A percentile compares a stretch with the other conserved stretches of the same genome.
These are phyloP conservation scores for Lasioglossum zephyrum DNA, from an alignment of 2,888 invertebrate species.

Conservation along the genomic window DNA sequence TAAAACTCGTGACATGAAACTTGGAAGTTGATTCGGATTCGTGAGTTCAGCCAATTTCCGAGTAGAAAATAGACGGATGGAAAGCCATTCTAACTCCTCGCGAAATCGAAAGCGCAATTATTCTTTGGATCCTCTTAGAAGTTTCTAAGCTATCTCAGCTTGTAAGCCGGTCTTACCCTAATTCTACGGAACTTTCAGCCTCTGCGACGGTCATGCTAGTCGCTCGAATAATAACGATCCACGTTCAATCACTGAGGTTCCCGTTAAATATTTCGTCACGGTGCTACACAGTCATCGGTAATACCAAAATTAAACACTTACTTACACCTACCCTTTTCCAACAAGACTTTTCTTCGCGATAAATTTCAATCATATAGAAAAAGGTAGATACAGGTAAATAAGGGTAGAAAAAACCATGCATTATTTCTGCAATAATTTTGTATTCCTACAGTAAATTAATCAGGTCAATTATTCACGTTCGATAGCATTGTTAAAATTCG, in stretches of 20 bases:
- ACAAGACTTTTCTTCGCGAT: not conserved
- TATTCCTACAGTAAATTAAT: not conserved
- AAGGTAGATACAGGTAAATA: not conserved
- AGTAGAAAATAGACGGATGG: constrained; percentile 25
- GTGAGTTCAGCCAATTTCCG: constrained; percentile 9
- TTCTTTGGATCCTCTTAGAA: constrained; percentile 66
- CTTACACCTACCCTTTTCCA: not conserved
- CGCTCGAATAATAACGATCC: constrained; percentile 42
- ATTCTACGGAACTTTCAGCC: constrained; percentile 52
- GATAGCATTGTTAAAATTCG: not conserved
- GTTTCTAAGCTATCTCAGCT: constrained; percentile 62
- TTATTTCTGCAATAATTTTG: not conserved
- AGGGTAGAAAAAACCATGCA: not conserved
- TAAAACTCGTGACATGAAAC: not conserved
- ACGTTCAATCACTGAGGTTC: constrained; percentile 23
- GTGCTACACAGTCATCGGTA: not conserved
- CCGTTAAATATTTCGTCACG: constrained; percentile 17
- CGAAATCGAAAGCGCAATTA: constrained; percentile 61
- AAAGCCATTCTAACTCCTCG: constrained; percentile 18
- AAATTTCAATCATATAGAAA: not conserved
- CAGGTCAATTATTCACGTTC: not conserved
- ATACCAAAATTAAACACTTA: not conserved
- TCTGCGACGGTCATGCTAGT: constrained; percentile 38
- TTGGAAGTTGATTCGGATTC: not conserved
- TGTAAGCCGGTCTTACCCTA: constrained; percentile 63